Evolutionary conservation across 2,797 vertebrate species (phyloP), one percentile per base, ranked within the genome.

Genomic region (Menidia menidia): DNA sequence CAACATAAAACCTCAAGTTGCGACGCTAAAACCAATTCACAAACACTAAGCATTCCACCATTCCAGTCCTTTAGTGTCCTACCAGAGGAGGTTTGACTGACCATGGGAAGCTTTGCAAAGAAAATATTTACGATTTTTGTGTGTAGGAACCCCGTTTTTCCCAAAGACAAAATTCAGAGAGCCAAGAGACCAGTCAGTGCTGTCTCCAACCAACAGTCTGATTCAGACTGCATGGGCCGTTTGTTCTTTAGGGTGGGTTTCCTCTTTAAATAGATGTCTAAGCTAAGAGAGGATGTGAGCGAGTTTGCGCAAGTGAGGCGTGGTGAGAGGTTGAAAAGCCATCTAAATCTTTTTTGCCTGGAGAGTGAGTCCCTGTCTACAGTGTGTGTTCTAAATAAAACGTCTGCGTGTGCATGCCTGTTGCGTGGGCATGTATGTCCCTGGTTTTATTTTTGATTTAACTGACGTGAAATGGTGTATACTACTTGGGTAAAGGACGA

Each of bases 331-430:
- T 83, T 91, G 47, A 94, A 94, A 93, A 96, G 95, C 95, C 95
- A 97, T 96, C 89, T 91, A 88, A 93, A 92, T 90, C 93, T 94
- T 92, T 94, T 95, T 95, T 95, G 94, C 94, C 92, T 96, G 94
- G 71, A 90, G 94, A 94, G 89, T 89, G 93, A 93, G 93, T 93
- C 93, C 83, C 83, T 88, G 90, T 94, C 79, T 76, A 32, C 58
- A 90, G 87, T 76, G 14, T 65, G 83, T 93, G 83, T 92, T 70
- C 77, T 84, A 44, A 73, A 85, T 80, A 15, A 52, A 66, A 45
- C 51, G 48, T 47, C 25, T 11, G 35, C 12, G 48, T 1, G 58
- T 0, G 54, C 0, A 72, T 16, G 64, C 18, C 48, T 57, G 65
- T 71, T 53, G 16, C 33, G 73, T 54, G 70, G 74, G 61, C 41